Percentiles rank a stretch among this genome's conserved stretches.
Conservation (phyloP, 2,113 vertebrate genomes). For the Actenoides hombroni region DNA sequence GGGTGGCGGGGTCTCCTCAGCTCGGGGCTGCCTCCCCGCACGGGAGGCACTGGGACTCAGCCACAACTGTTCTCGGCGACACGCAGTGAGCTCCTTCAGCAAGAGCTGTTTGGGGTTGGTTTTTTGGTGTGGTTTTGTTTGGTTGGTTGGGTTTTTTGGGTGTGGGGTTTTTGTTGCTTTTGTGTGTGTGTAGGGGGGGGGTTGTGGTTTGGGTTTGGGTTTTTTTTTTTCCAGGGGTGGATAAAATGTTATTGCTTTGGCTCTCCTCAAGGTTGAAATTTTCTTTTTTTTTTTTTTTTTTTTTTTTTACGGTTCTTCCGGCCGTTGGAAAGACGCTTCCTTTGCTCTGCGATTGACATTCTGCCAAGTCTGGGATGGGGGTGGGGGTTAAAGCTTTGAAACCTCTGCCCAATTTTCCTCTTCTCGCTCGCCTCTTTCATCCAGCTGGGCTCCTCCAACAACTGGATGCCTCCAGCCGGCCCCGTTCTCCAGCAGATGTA, state of each 20-base stretch:
- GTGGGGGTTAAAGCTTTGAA: slow-evolving; percentile 47
- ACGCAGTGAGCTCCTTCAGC: neutral
- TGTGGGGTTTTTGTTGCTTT: no score
- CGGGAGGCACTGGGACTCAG: neutral
- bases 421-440: neutral
- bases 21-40: neutral
- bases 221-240: neutral
- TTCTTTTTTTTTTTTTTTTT: neutral
- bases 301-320: neutral
- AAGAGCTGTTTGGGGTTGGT: neutral
- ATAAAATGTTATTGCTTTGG: neutral
- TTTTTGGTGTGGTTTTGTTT: no score
- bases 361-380: slow-evolving; percentile 51
- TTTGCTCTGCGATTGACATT: slow-evolving; percentile 59
- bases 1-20: neutral
- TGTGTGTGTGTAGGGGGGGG: no score
- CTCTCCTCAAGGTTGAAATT: slow-evolving; percentile 65
- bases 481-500: slow-evolving; percentile 51
- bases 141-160: neutral
- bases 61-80: neutral
- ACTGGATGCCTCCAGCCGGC: slow-evolving; percentile 27
- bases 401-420: neutral
- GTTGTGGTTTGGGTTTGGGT: no score
- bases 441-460: slow-evolving; percentile 52
- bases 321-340: slow-evolving; percentile 79